Conservation (phyloP, 1,140 invertebrate genomes). For the Macrobrachium nipponense region DNA sequence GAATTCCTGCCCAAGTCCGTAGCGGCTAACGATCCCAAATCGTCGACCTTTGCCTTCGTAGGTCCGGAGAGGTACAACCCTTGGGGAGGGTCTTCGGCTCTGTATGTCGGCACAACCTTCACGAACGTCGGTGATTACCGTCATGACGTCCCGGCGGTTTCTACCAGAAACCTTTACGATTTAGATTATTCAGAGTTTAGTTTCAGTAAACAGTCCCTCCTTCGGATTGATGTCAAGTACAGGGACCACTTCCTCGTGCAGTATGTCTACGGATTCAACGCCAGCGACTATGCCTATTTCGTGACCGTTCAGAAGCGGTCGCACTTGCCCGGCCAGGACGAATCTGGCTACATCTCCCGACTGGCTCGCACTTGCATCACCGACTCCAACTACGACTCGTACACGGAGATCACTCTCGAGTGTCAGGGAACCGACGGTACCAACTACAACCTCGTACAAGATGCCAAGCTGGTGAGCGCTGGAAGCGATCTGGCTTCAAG, state of each 20-base stretch:
- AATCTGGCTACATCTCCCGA: conserved; percentile 85
- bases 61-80: conserved; percentile 87
- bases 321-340: conserved; percentile 82
- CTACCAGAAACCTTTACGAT: conserved; percentile 83
- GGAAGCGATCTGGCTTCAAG: conserved; percentile 83
- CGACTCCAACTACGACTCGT: conserved; percentile 91
- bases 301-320: conserved; percentile 93
- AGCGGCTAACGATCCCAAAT: conserved; percentile 79
- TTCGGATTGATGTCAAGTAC: conserved; percentile 94
- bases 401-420: conserved; percentile 78
- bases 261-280: conserved; percentile 96
- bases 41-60: conserved; percentile 94
- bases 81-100: conserved; percentile 81
- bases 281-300: conserved; percentile 94
- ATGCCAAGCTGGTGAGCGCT: conserved; percentile 86
- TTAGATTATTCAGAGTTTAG: conserved; percentile 84
- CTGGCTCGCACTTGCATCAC: conserved; percentile 92
- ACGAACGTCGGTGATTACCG: conserved; percentile 91
- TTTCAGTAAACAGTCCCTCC: conserved; percentile 86
- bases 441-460: conserved; percentile 90
- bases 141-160: conserved; percentile 94
- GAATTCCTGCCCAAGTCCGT: conserved; percentile 75
- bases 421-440: conserved; percentile 67
- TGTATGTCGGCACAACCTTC: conserved; percentile 95
- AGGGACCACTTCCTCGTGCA: conserved; percentile 94